Conservation (phyloP, 2,888 invertebrate species). For the Scrobipalpa costella region DNA sequence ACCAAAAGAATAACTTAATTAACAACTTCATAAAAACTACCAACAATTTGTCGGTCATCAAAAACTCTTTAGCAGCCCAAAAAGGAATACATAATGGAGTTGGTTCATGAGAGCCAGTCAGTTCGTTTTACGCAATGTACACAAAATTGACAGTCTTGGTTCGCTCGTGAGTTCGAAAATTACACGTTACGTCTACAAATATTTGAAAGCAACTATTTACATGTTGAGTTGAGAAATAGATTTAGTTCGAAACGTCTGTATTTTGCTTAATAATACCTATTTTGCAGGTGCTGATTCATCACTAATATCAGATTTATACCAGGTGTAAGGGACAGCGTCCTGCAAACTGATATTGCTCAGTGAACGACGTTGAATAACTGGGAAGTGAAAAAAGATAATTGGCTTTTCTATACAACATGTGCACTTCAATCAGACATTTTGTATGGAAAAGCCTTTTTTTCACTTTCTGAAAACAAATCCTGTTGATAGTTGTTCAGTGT, state of each 20-base stretch:
- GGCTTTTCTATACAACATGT: too few species aligned
- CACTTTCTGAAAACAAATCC: too few species aligned
- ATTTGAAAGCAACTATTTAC: constrained; percentile 35
- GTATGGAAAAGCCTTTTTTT: too few species aligned
- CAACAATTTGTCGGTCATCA: constrained; percentile 29
- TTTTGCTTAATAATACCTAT: neutral
- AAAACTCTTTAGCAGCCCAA: constrained; percentile 26
- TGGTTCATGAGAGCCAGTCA: constrained; percentile 18
- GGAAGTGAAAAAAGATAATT: too few species aligned
- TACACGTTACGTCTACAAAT: constrained; percentile 45
- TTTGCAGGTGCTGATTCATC: neutral
- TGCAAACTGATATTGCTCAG: too few species aligned
- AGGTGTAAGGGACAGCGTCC: too few species aligned
- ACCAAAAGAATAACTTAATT: constrained; percentile 27
- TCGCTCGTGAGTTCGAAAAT: constrained; percentile 47
- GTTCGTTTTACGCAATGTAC: constrained; percentile 20
- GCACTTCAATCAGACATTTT: too few species aligned
- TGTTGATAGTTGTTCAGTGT: too few species aligned
- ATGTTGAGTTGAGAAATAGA: constrained; percentile 9
- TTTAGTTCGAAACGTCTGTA: neutral
- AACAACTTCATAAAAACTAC: constrained; percentile 23
- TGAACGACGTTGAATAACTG: too few species aligned
- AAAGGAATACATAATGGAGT: constrained; percentile 14
- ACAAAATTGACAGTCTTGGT: constrained; percentile 26
- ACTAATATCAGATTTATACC: too few species aligned